These are phyloP conservation scores for Sebastes iracundus DNA, from an alignment of 2,797 vertebrate species.

Conservation along the genomic window DNA sequence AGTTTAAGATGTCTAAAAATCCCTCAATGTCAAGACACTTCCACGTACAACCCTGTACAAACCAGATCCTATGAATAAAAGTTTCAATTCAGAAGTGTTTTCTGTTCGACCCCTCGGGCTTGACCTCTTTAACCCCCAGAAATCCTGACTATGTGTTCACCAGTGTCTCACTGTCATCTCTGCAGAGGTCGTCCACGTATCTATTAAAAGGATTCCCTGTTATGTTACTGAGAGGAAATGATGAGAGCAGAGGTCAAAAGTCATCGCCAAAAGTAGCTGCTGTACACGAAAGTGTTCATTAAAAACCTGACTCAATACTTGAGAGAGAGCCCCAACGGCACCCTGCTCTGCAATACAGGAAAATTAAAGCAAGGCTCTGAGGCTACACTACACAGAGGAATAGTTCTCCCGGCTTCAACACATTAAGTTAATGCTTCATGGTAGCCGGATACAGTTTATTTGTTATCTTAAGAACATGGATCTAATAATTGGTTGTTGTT, in stretches of 20 bases:
- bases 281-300: conserved; percentile 11
- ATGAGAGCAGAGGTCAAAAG: conserved; percentile 9
- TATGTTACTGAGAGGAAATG: conserved; percentile 13
- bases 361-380: not conserved
- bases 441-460: not conserved
- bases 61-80: not conserved
- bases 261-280: conserved; percentile 23
- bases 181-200: not conserved
- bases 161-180: not conserved
- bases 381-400: not conserved
- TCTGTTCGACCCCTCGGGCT: not conserved
- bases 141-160: not conserved
- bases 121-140: not conserved
- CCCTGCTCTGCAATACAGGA: not conserved
- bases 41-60: not conserved
- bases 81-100: not conserved
- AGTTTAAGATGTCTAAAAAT: not conserved
- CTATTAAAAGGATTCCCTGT: conserved; percentile 17
- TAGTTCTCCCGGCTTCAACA: not conserved
- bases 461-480: not conserved
- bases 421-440: not conserved
- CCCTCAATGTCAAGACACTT: not conserved
- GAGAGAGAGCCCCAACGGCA: not conserved
- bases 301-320: conserved; percentile 30
- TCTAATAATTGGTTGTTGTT: not conserved